Base-by-base conservation (phyloP, 2,797 vertebrate genomes). In the Rallus crepitans region DNA sequence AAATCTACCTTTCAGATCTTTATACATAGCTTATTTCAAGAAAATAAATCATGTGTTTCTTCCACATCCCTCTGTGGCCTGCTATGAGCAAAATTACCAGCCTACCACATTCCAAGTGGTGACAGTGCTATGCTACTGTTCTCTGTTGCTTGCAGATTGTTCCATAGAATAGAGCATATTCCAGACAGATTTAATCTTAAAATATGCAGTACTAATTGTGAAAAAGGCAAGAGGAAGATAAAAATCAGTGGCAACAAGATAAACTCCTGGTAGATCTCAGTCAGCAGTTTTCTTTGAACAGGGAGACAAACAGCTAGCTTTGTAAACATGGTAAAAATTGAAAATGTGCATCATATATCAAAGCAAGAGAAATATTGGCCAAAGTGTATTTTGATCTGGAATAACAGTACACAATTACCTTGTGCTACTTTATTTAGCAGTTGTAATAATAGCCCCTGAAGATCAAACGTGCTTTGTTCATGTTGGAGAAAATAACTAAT, bases 191-290 rank as follows among this genome's bases (percentile, higher is more conserved):
- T 93, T 91, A 91, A 71, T 87, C 71, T 86, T 94, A 91, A 94
- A 94, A 90, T 88, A 93, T 42, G n/a, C 68, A 60, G 39, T 69
- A 77, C 30, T 94, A 93, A 94, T 94, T 93, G 75, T 85, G 59
- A 82, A 84, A 90, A 94, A 77, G 61, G 35, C 89, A 86, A 80
- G 35, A 82, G 39, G 47, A 94, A 92, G 69, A 95, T 86, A 75
- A 93, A 94, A 94, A 87, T 87, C 85, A 39, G 52, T 71, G 53
- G 30, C 64, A 91, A 82, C 37, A 57, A 73, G 52, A 90, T 91
- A 91, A 90, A 91, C 35, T 84, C 60, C 53, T 86, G 48, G 39
- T 85, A 92, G 50, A 68, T 75, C 35, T 81, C 47, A 65, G 60
- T 89, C 89, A 95, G 77, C 79, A 89, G 31, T 87, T 87, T 93